Conservation (phyloP, 2,113 vertebrate genomes). For the Syrmaticus mikado region DNA sequence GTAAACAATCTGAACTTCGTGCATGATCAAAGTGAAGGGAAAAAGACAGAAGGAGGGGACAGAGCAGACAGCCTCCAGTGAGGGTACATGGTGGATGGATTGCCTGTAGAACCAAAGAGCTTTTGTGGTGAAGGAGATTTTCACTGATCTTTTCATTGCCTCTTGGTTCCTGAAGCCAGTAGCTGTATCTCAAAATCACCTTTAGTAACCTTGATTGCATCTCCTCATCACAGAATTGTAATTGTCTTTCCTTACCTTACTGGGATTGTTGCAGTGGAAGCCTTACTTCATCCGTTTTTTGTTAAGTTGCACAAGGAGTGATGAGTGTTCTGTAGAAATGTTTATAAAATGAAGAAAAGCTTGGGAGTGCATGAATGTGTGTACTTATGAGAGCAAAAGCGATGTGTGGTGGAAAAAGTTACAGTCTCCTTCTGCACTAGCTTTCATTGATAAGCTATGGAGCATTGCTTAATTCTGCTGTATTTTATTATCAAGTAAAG, state of each 20-base stretch:
- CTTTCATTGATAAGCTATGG: constrained; percentile 17
- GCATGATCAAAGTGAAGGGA: background rate
- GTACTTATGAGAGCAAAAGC: constrained; percentile 24
- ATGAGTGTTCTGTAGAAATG: constrained; percentile 19
- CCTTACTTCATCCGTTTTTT: constrained; percentile 28
- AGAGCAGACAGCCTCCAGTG: background rate
- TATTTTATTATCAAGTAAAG: constrained; percentile 43
- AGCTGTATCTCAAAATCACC: background rate
- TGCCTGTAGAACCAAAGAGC: background rate
- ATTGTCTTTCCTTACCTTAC: constrained; percentile 17
- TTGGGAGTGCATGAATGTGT: constrained; percentile 19
- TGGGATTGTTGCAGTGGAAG: constrained; percentile 26
- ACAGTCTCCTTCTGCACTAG: background rate
- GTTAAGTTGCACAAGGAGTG: constrained; percentile 3
- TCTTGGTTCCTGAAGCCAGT: background rate
- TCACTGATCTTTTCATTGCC: background rate
- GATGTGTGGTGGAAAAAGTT: constrained; percentile 14
- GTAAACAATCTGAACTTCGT: background rate
- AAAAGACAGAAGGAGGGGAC: background rate
- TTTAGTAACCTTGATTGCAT: constrained; percentile 18
- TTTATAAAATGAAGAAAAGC: constrained; percentile 42
- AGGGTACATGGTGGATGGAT: background rate
- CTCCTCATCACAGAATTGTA: background rate
- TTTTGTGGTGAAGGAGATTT: background rate
- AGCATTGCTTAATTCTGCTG: background rate